A percentile compares a stretch with the other conserved stretches of the same genome.
These are phyloP conservation scores for Ophthalmolycus amberensis DNA, from an alignment of 2,113 vertebrate species.

Conservation along the genomic window DNA sequence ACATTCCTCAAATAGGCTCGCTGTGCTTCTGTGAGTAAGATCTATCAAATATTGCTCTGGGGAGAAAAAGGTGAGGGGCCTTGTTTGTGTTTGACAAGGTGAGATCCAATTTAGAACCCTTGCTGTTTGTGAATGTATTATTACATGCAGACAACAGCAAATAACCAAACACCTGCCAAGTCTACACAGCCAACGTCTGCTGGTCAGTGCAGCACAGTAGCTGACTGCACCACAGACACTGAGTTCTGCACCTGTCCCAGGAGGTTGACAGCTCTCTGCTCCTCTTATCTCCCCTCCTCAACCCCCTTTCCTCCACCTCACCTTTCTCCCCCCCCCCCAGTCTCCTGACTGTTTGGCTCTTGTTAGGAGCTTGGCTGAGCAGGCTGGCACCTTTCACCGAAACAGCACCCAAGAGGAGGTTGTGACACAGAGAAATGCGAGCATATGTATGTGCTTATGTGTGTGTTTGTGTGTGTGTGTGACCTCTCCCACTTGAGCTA, in stretches of 20 bases:
- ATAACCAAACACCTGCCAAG: conserved; percentile 71
- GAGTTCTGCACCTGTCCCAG: conserved; percentile 55
- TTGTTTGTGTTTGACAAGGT: conserved; percentile 65
- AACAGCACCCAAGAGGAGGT: conserved; percentile 75
- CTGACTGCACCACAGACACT: conserved; percentile 56
- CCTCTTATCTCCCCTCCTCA: conserved; percentile 58
- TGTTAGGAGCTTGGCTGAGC: conserved; percentile 79
- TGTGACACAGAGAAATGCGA: conserved; percentile 57
- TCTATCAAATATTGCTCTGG: conserved; percentile 56
- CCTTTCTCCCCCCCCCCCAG: conserved; percentile 39
- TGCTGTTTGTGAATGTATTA: conserved; percentile 62
- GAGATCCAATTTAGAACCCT: conserved; percentile 68
- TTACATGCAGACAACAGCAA: conserved; percentile 68
- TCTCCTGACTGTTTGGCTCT: conserved; percentile 77
- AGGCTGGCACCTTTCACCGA: conserved; percentile 79
- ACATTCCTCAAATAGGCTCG: conserved; percentile 64
- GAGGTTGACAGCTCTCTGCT: conserved; percentile 73
- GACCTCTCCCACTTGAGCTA: conserved; percentile 67
- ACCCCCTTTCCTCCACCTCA: conserved; percentile 30
- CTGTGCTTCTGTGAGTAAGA: conserved; percentile 46
- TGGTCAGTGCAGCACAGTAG: conserved; percentile 63
- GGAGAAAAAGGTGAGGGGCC: conserved; percentile 47
- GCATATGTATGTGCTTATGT: conserved; percentile 32
- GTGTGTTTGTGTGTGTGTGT: conserved; percentile 23
- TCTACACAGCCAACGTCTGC: conserved; percentile 37